A percentile compares a stretch with the other conserved stretches of the same genome.
phyloP scores from a whole-genome alignment of 2,888 invertebrate genomes.

The Liopterus haemorrhoidalis region DNA sequence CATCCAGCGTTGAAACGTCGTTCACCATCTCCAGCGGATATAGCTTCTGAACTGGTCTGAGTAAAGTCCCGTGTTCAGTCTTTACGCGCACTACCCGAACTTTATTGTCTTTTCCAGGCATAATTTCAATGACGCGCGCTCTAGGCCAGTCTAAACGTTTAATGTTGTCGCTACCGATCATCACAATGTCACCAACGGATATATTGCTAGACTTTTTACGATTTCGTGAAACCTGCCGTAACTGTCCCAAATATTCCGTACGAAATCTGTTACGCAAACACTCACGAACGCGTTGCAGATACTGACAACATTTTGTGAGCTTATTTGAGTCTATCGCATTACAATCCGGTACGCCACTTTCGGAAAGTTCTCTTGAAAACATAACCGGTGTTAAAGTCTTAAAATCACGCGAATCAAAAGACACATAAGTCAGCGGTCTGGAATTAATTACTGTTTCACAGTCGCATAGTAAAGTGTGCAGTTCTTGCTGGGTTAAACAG shows the following conservation, averaged over 20 bases:
- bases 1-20: too few species aligned
- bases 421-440: too few species aligned
- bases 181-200: constrained; percentile 8
- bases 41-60: neutral
- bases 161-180: constrained; percentile 10
- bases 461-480: too few species aligned
- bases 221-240: constrained; percentile 4
- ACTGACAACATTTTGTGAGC: constrained; percentile 23
- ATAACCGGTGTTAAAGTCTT: too few species aligned
- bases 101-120: constrained; percentile 9
- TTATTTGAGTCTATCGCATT: constrained; percentile 24
- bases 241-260: constrained; percentile 29
- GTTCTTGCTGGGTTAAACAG: too few species aligned
- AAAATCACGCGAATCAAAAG: too few species aligned
- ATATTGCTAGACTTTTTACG: constrained; percentile 4
- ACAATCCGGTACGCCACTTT: constrained; percentile 29
- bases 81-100: constrained; percentile 43
- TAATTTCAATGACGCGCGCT: constrained; percentile 5
- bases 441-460: too few species aligned
- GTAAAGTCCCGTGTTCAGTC: neutral
- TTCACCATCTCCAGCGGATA: constrained; percentile 2
- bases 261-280: constrained; percentile 30
- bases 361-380: constrained; percentile 27
- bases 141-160: constrained; percentile 13
- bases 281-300: constrained; percentile 29